Evolutionary conservation across 2,888 invertebrate species (phyloP), one percentile per base, ranked within the genome.

Genomic region (Lycaena phlaeas): DNA sequence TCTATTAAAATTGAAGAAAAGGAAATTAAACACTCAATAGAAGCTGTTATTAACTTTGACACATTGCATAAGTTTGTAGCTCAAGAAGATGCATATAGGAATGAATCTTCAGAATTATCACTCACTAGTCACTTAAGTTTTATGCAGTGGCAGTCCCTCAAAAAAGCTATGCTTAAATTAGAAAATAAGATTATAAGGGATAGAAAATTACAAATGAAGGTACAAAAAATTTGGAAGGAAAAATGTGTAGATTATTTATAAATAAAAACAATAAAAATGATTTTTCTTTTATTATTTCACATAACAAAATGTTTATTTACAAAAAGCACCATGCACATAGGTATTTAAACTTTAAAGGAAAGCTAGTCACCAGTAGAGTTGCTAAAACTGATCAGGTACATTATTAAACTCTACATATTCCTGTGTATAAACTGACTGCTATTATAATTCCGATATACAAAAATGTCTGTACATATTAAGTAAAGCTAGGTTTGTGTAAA

Each of bases 91-190:
- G 45, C 38, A 3, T 68, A 59, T 22, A 71, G 76, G 59, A 74
- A 59, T 62, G 57, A 66, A 43, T 49, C 57, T n/a, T 60, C 60
- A 41, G 44, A 49, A 1, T 49, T 57, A 31, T 70, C 81, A 11
- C 51, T 81, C 25, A 76, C 84, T 15, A 59, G 46, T 6, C 75
- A 85, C 49, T 61, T 87, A 26, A 84, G 85, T 48, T 84, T 87
- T 40, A 79, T 87, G 71, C 86, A 86, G 45, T 87, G 87, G 87
- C 85, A 85, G 53, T 68, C 81, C 34, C 57, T 87, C 9, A 85
- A 73, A 59, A 74, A 60, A 14, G 61, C 68, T 27, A 47, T 84
- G 10, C 45, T 60, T 2, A 74, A 71, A 54, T 53, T 79, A 7
- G 56, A 61, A 41, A 52, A 65, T 4, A 47, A 53, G 4, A 45